These are phyloP conservation scores for Ciconia nigra DNA, from an alignment of 2,797 vertebrate species.

Conservation along the genomic window DNA sequence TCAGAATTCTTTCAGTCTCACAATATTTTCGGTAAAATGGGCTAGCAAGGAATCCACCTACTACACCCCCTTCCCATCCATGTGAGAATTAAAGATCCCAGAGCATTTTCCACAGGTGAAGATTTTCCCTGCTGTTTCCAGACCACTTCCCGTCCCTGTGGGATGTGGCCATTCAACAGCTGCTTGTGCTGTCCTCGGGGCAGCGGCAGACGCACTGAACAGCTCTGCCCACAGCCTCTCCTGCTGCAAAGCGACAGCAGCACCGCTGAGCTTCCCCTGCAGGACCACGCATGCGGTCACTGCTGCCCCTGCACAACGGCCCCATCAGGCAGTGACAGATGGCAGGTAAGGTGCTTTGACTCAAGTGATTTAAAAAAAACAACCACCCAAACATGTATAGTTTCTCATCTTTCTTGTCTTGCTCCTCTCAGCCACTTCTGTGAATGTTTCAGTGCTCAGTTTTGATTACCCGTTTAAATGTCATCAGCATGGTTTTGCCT, in stretches of 20 bases:
- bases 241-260: neutral
- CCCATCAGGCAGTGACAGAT: neutral
- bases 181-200: neutral
- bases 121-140: neutral
- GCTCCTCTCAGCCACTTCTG: neutral
- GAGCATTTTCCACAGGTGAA: neutral
- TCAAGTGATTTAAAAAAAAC: neutral
- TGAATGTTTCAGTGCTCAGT: neutral
- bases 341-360: neutral
- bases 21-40: neutral
- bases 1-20: neutral
- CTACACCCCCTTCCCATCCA: neutral
- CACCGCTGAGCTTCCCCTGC: neutral
- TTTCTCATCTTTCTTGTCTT: neutral
- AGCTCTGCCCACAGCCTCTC: neutral
- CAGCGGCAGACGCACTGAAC: neutral
- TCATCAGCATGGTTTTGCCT: neutral
- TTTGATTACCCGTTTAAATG: neutral
- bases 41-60: neutral
- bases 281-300: fast-evolving
- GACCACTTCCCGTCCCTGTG: neutral
- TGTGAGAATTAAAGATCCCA: neutral
- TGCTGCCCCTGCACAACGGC: neutral
- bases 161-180: neutral
- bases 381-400: neutral